Percentiles rank a stretch among this genome's conserved stretches.
phyloP scores from a whole-genome alignment of 2,113 vertebrate genomes.

The Addax nasomaculatus region DNA sequence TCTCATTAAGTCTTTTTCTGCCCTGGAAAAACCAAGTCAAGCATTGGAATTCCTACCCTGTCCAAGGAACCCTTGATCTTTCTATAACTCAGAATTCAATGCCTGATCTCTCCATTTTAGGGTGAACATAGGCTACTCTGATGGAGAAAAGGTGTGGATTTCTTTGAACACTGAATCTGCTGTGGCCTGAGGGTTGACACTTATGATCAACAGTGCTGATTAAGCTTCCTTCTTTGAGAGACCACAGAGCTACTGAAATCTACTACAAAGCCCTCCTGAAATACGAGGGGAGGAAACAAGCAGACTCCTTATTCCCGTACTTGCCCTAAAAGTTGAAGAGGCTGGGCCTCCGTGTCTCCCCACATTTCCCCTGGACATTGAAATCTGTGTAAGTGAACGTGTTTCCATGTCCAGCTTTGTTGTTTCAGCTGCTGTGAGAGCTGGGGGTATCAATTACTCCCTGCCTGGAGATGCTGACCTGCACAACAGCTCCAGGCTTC shows the following conservation, averaged over 20 bases:
- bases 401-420: constrained; percentile 72
- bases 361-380: constrained; percentile 64
- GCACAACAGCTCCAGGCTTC: constrained; percentile 53
- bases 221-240: background rate
- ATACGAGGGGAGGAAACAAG: constrained; percentile 54
- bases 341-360: constrained; percentile 44
- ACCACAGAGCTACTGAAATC: background rate
- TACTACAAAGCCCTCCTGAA: background rate
- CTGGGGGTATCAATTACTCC: constrained; percentile 74
- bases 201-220: background rate
- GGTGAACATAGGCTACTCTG: background rate
- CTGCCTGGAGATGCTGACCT: constrained; percentile 67
- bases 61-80: background rate
- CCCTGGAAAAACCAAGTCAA: background rate
- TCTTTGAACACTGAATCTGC: background rate
- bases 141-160: background rate
- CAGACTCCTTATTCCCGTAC: constrained; percentile 33
- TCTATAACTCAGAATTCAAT: background rate
- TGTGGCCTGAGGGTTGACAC: background rate
- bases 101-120: background rate
- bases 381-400: constrained; percentile 15
- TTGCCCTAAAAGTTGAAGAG: constrained; percentile 60
- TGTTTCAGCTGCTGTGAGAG: constrained; percentile 83
- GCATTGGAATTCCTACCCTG: background rate
- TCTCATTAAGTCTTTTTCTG: constrained; percentile 32